Conservation (phyloP, 64 coral and sea anemone genomes). For the Stylophora pistillata region DNA sequence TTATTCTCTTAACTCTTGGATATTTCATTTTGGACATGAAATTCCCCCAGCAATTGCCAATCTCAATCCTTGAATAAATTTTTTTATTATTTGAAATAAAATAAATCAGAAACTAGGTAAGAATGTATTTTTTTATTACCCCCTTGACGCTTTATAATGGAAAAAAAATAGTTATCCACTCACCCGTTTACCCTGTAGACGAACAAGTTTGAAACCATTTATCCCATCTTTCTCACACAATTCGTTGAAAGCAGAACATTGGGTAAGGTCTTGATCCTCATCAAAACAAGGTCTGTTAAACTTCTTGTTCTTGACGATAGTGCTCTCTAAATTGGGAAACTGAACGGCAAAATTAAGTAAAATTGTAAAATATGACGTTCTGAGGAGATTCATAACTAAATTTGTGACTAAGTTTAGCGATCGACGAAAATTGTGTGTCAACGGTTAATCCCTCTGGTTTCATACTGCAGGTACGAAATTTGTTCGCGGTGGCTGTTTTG, state of each 20-base stretch:
- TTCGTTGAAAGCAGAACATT: background rate
- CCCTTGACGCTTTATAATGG: background rate
- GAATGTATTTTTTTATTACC: background rate
- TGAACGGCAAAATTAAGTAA: background rate
- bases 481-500: background rate
- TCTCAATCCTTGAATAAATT: too few relatives aligned
- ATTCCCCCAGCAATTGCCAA: too few relatives aligned
- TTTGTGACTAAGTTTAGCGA: background rate
- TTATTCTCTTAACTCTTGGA: too few relatives aligned
- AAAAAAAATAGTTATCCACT: background rate
- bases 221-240: background rate
- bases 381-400: background rate
- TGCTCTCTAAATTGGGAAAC: background rate
- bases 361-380: background rate
- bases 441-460: background rate
- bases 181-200: background rate
- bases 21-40: too few relatives aligned
- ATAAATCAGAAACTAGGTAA: background rate
- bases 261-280: background rate
- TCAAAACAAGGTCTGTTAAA: slow-evolving; percentile 4
- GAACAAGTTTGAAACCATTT: background rate
- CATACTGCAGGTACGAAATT: background rate
- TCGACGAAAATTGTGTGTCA: background rate
- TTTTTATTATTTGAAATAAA: too few relatives aligned
- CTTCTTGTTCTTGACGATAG: background rate